These are phyloP conservation scores for Thaumatotibia leucotreta DNA, from an alignment of 1,140 invertebrate genomes.

Conservation along the genomic window DNA sequence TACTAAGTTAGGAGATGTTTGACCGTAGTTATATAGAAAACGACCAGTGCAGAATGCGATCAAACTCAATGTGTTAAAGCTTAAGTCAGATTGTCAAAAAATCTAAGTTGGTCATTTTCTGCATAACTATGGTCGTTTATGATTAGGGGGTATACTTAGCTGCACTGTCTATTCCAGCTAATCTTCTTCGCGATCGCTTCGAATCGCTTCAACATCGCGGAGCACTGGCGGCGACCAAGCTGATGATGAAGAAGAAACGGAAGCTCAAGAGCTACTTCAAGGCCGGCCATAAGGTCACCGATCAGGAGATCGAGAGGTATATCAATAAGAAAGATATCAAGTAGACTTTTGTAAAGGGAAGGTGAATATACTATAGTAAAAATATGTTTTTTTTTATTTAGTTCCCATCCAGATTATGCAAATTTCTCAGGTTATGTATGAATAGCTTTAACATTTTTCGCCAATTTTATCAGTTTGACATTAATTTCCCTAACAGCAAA, in stretches of 20 bases:
- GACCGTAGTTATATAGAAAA: no score
- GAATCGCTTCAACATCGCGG: conserved; percentile 59
- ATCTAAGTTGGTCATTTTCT: no score
- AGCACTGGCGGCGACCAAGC: conserved; percentile 54
- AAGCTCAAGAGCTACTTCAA: conserved; percentile 68
- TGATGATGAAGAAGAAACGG: conserved; percentile 69
- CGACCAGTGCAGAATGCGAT: no score
- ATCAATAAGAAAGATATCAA: conserved; percentile 20
- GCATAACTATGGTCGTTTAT: no score
- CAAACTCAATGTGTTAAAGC: no score
- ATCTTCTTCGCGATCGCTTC: conserved; percentile 59
- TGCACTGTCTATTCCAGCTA: conserved; percentile 37
- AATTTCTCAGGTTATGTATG: no score
- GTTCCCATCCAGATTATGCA: not conserved
- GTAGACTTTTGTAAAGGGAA: conserved; percentile 5
- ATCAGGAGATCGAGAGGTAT: conserved; percentile 46
- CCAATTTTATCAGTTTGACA: no score
- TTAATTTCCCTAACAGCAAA: no score
- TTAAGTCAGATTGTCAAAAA: no score
- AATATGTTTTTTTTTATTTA: not conserved
- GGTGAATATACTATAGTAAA: conserved; percentile 6
- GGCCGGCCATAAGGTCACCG: conserved; percentile 64
- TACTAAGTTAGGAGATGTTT: no score
- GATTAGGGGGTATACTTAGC: no score
- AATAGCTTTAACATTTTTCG: no score